These are phyloP conservation scores for Leucophenga varia DNA, from an alignment of 1,140 invertebrate genomes.

Conservation along the genomic window DNA sequence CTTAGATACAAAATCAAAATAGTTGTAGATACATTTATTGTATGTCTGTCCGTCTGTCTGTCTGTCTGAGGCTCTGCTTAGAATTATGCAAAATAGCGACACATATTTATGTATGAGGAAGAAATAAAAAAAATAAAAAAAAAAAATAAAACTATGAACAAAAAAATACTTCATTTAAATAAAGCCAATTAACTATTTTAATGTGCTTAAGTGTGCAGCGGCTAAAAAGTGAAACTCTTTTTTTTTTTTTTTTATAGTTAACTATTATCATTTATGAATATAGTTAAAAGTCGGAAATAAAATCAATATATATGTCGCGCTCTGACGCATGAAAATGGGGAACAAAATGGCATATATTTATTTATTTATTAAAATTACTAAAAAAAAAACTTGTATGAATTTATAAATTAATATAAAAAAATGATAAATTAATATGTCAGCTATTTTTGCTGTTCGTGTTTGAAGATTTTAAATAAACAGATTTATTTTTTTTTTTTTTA, in stretches of 20 bases:
- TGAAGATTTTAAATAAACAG: no score
- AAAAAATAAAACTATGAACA: constrained; percentile 19
- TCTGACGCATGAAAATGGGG: no score
- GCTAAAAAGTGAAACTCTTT: constrained; percentile 55
- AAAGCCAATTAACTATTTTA: constrained; percentile 56
- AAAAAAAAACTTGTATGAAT: no score
- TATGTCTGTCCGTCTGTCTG: neutral
- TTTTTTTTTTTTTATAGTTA: constrained; percentile 24
- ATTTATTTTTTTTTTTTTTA: no score
- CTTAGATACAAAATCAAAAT: neutral
- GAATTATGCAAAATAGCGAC: constrained; percentile 47
- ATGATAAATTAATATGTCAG: no score
- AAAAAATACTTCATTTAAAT: no score
- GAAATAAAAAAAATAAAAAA: constrained; percentile 31
- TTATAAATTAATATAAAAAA: no score
- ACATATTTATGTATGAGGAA: constrained; percentile 56
- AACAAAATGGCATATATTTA: no score
- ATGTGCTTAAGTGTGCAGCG: constrained; percentile 45
- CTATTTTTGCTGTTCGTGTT: no score
- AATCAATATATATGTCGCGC: no score
- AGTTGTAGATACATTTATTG: constrained; percentile 10
- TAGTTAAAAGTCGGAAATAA: constrained; percentile 54
- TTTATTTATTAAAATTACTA: no score
- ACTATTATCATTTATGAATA: constrained; percentile 43
- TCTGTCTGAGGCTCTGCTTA: constrained; percentile 9